Conservation (phyloP, 2,113 vertebrate species). For the Notothenia coriiceps region DNA sequence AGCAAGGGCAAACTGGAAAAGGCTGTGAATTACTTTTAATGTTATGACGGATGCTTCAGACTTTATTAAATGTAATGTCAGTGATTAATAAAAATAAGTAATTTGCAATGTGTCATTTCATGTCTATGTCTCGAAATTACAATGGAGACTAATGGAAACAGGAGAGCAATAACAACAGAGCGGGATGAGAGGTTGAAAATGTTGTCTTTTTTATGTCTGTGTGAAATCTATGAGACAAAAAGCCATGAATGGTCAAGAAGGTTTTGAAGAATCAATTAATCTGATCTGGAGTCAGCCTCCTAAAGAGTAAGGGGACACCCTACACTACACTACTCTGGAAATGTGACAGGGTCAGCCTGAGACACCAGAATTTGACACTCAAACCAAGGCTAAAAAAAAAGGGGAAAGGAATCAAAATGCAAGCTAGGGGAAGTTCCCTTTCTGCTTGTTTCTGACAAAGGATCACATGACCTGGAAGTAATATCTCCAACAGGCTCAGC, state of each 20-base stretch:
- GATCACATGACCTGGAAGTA: conserved; percentile 76
- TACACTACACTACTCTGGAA: not conserved
- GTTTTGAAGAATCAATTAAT: conserved; percentile 7
- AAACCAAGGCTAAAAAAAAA: not conserved
- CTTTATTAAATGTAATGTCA: not conserved
- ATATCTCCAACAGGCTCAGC: conserved; percentile 24
- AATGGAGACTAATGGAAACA: not conserved
- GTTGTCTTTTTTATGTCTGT: not conserved
- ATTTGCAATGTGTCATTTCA: not conserved
- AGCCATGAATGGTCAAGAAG: not conserved
- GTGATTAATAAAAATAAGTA: not conserved
- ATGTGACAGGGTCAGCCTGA: not conserved
- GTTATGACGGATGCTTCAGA: not conserved
- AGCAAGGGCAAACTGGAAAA: not conserved
- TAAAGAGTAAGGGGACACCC: not conserved
- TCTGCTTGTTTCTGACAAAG: conserved; percentile 45
- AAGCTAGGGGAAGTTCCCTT: conserved; percentile 11
- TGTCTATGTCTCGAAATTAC: not conserved
- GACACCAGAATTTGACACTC: not conserved
- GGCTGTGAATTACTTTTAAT: not conserved
- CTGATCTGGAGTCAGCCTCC: not conserved
- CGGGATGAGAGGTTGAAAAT: not conserved
- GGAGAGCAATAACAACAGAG: not conserved
- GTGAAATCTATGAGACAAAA: not conserved
- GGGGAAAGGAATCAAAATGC: not conserved